Evolutionary conservation across 2,113 vertebrate genomes (phyloP).

Genomic region (Sula dactylatra): DNA sequence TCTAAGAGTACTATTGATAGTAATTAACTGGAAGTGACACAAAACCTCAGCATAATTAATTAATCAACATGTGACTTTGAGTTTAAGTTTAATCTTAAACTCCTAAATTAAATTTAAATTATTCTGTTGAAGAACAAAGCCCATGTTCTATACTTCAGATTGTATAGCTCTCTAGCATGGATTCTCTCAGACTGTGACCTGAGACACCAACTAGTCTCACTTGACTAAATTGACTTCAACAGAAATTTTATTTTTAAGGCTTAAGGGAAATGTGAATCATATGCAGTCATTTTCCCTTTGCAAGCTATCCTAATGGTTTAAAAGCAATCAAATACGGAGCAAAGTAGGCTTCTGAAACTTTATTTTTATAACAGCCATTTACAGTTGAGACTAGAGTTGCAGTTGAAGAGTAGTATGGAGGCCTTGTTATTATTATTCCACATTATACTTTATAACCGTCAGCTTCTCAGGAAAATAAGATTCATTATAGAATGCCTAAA

Average conservation of each 20-base stretch:
- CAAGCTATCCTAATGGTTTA: not conserved
- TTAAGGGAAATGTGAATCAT: not conserved
- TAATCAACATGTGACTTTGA: not conserved
- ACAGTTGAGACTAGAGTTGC: not conserved
- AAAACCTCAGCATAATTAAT: not conserved
- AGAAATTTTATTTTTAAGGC: not conserved
- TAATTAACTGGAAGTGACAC: not conserved
- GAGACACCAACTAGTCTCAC: not conserved
- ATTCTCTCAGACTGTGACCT: not conserved
- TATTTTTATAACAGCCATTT: not conserved
- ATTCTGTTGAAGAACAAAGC: not conserved
- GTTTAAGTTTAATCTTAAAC: not conserved
- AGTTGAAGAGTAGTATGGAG: not conserved
- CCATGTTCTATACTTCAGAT: not conserved
- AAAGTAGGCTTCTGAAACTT: not conserved
- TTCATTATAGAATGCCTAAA: not conserved
- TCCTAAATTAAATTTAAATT: not conserved
- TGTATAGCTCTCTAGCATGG: not conserved
- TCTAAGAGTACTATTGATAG: not conserved
- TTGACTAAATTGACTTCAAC: not conserved
- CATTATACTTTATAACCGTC: not conserved
- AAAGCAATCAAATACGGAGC: not conserved
- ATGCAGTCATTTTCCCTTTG: not conserved
- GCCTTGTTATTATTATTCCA: not conserved
- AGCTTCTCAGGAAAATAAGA: not conserved